These are phyloP conservation scores for Actinia equina DNA, from an alignment of 64 coral and sea anemone genomes.

Conservation along the genomic window DNA sequence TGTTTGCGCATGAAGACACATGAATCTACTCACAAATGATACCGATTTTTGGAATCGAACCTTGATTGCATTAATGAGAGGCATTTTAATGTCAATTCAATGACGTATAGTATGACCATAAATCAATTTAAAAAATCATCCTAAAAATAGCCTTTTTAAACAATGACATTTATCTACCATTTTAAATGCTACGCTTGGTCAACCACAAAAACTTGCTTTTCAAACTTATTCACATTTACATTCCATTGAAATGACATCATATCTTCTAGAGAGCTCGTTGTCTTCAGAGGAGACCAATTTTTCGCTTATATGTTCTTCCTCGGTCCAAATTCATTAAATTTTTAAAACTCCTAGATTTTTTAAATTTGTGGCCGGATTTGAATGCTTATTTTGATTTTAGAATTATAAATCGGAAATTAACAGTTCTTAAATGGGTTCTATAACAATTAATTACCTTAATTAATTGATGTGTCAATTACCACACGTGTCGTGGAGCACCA, in stretches of 20 bases:
- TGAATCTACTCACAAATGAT: too few relatives aligned
- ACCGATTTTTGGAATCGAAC: too few relatives aligned
- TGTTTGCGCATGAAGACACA: too few relatives aligned
- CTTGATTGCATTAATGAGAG: too few relatives aligned
- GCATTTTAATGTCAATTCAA: too few relatives aligned
- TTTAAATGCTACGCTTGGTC: not conserved
- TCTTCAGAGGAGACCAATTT: not conserved
- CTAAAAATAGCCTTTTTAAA: too few relatives aligned
- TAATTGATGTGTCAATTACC: too few relatives aligned
- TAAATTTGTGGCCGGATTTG: not conserved
- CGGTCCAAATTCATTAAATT: not conserved
- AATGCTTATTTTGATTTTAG: not conserved
- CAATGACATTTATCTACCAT: too few relatives aligned
- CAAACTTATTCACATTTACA: not conserved
- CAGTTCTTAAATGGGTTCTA: not conserved
- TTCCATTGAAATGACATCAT: not conserved
- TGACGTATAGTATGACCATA: too few relatives aligned
- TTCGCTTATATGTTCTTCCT: too few relatives aligned
- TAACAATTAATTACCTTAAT: not conserved
- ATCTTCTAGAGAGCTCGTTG: not conserved
- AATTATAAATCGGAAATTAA: not conserved
- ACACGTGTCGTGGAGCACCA: too few relatives aligned
- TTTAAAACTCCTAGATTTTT: not conserved
- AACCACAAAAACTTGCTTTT: not conserved
- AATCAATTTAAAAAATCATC: too few relatives aligned